Evolutionary conservation across 2,113 vertebrate genomes (phyloP).

Genomic region (Antigone vipio): DNA sequence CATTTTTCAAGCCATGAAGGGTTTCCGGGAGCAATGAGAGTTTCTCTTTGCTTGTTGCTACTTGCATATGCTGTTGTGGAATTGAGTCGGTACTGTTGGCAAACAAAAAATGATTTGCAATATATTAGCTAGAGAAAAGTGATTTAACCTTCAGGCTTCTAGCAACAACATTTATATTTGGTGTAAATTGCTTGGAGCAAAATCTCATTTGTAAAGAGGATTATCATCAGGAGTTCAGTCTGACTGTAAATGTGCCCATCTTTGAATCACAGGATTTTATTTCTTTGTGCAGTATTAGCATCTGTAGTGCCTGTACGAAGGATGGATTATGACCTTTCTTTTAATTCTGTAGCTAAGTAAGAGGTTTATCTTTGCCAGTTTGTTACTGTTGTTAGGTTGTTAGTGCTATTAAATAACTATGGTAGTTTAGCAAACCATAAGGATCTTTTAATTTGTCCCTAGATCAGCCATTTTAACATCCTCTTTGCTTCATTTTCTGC

Average conservation of each 20-base stretch:
- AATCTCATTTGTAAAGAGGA: not conserved
- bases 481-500: not conserved
- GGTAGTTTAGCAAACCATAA: not conserved
- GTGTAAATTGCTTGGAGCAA: slow-evolving; percentile 5
- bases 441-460: not conserved
- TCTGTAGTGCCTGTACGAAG: not conserved
- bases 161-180: slow-evolving; percentile 7
- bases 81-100: not conserved
- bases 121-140: not conserved
- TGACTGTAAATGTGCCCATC: not conserved
- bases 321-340: not conserved
- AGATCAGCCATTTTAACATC: not conserved
- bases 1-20: not conserved
- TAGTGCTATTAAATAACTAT: not conserved
- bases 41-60: not conserved
- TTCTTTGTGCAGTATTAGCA: not conserved
- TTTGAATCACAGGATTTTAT: not conserved
- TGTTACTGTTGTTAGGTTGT: not conserved
- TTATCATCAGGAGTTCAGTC: slow-evolving; percentile 15
- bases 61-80: not conserved
- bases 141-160: slow-evolving; percentile 5
- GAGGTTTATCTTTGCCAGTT: not conserved
- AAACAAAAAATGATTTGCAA: not conserved
- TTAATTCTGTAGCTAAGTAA: not conserved
- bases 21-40: not conserved